Evolutionary conservation across 2,113 vertebrate genomes (phyloP).

Genomic region (Mirounga angustirostris): DNA sequence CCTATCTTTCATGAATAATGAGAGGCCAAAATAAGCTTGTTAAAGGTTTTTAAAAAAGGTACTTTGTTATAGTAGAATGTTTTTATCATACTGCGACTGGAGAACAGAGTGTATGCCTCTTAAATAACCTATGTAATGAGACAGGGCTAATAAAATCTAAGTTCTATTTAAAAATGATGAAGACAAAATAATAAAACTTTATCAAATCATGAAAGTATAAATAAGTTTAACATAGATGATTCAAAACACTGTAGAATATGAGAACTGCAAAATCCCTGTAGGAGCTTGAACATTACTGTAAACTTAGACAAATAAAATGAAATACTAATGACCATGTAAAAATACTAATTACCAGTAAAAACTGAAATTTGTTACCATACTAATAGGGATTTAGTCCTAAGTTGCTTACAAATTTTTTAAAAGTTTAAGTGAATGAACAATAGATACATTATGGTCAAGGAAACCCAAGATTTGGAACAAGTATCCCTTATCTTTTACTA

Average conservation of each 20-base stretch:
- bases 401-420: slow-evolving; percentile 7
- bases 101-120: not conserved
- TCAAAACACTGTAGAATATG: slow-evolving; percentile 28
- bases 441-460: not conserved
- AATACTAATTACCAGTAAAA: not conserved
- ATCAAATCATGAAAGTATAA: slow-evolving; percentile 16
- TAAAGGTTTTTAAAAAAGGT: not conserved
- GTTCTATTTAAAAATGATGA: slow-evolving; percentile 28
- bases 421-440: slow-evolving; percentile 34
- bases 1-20: not conserved
- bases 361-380: not conserved
- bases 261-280: not conserved
- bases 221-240: not conserved
- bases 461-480: not conserved
- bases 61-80: not conserved
- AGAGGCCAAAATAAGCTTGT: not conserved
- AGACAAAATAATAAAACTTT: slow-evolving; percentile 16
- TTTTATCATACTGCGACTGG: slow-evolving; percentile 13
- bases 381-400: not conserved
- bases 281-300: not conserved
- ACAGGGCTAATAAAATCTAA: slow-evolving; percentile 40
- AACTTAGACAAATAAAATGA: slow-evolving; percentile 36
- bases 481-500: not conserved
- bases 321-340: not conserved
- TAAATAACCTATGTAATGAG: not conserved